These are phyloP conservation scores for Gyrodactylus bullatarudis DNA, from an alignment of 1,140 invertebrate species.

Conservation along the genomic window DNA sequence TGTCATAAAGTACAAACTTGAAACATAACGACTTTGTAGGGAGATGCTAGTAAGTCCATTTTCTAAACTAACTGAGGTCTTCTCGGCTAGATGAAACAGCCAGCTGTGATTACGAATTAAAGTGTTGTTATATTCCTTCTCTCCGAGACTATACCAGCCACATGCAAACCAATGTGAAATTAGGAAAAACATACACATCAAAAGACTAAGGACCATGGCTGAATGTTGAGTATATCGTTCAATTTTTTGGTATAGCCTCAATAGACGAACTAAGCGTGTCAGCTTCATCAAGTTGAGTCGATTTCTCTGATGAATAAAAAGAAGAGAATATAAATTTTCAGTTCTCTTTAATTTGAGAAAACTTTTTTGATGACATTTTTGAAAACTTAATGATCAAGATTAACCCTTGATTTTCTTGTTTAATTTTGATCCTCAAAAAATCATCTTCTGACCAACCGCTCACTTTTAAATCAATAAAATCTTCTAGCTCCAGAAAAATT, in stretches of 20 bases:
- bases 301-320: background rate
- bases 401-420: no score
- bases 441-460: background rate
- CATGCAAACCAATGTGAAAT: constrained; percentile 11
- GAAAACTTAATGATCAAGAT: background rate
- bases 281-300: constrained; percentile 8
- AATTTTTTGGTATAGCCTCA: constrained; percentile 10
- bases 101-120: background rate
- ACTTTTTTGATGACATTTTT: background rate
- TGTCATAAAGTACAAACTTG: constrained; percentile 84
- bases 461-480: no score
- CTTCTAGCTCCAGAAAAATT: no score
- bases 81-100: background rate
- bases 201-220: constrained; percentile 9
- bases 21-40: constrained; percentile 33
- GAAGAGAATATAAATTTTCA: background rate
- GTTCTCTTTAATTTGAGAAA: background rate
- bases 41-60: no score
- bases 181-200: constrained; percentile 11
- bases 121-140: background rate
- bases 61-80: background rate
- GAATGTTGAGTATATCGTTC: constrained; percentile 10
- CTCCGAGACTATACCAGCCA: constrained; percentile 11
- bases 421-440: no score
- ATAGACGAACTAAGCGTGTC: constrained; percentile 9